A percentile compares a stretch with the other conserved stretches of the same genome.
These are phyloP conservation scores for Lycaena phlaeas DNA, from an alignment of 2,888 invertebrate species.

Conservation along the genomic window DNA sequence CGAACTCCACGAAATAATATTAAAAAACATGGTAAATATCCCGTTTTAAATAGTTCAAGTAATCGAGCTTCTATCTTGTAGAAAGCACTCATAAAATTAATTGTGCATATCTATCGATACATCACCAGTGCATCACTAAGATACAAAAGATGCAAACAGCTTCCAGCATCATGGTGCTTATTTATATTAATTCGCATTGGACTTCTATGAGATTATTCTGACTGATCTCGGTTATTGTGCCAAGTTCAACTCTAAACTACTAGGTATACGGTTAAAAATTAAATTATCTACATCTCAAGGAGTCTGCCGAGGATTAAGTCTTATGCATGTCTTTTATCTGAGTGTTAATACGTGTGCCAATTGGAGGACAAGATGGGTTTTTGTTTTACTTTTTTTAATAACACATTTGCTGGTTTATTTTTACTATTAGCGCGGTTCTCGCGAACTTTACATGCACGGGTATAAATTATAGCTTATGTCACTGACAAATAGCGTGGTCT, in stretches of 20 bases:
- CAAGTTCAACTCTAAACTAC: background rate
- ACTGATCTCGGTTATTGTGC: background rate
- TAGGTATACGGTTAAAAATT: background rate
- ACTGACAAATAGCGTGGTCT: too few relatives aligned
- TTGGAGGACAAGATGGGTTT: too few relatives aligned
- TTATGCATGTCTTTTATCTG: background rate
- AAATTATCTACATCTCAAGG: background rate
- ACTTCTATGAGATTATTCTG: constrained; percentile 12
- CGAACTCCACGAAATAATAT: too few relatives aligned
- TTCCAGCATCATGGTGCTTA: constrained; percentile 12
- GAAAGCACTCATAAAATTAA: background rate
- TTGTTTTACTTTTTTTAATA: too few relatives aligned
- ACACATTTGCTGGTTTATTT: too few relatives aligned
- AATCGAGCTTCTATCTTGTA: too few relatives aligned
- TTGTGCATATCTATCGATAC: constrained; percentile 8
- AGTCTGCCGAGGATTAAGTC: background rate
- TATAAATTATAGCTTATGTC: too few relatives aligned
- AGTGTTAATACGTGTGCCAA: too few relatives aligned
- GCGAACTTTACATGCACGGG: too few relatives aligned
- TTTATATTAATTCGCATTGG: constrained; percentile 18
- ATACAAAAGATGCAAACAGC: constrained; percentile 8
- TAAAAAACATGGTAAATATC: too few relatives aligned
- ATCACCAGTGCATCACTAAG: constrained; percentile 9
- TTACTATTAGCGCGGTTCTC: too few relatives aligned
- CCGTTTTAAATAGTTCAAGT: too few relatives aligned